Conservation (phyloP, 2,888 invertebrate genomes). For the Phymatocera aterrima region DNA sequence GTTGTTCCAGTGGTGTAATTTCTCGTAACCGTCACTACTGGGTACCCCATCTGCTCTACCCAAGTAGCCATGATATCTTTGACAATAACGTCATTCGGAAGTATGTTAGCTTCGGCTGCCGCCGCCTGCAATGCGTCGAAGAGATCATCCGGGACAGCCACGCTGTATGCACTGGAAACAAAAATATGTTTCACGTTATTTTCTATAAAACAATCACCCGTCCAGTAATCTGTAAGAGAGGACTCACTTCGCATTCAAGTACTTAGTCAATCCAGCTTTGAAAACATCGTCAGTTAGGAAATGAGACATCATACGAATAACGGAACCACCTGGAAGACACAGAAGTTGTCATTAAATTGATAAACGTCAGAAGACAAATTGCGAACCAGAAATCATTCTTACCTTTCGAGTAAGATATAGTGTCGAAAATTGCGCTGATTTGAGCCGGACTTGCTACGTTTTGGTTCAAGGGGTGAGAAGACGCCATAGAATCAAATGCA, state of each 20-base stretch:
- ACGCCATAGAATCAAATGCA: conserved; percentile 69
- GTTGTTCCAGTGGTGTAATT: conserved; percentile 56
- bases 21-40: conserved; percentile 68
- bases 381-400: conserved; percentile 45
- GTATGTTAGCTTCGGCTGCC: conserved; percentile 61
- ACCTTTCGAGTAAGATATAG: conserved; percentile 80
- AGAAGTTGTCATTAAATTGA: not conserved
- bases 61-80: conserved; percentile 66
- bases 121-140: conserved; percentile 68
- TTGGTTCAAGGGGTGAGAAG: conserved; percentile 76
- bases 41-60: conserved; percentile 75
- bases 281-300: conserved; percentile 77
- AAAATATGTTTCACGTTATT: not conserved
- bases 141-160: conserved; percentile 70
- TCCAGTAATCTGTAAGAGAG: not conserved
- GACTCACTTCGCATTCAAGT: conserved; percentile 74
- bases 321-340: conserved; percentile 68
- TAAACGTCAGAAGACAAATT: not conserved
- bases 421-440: conserved; percentile 77
- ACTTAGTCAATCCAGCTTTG: conserved; percentile 76
- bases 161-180: conserved; percentile 68
- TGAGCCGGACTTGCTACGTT: conserved; percentile 76
- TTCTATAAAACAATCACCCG: not conserved
- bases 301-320: conserved; percentile 78
- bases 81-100: conserved; percentile 60